These are phyloP conservation scores for Drosophila antonietae DNA, from an alignment of 2,888 invertebrate species.

Conservation along the genomic window DNA sequence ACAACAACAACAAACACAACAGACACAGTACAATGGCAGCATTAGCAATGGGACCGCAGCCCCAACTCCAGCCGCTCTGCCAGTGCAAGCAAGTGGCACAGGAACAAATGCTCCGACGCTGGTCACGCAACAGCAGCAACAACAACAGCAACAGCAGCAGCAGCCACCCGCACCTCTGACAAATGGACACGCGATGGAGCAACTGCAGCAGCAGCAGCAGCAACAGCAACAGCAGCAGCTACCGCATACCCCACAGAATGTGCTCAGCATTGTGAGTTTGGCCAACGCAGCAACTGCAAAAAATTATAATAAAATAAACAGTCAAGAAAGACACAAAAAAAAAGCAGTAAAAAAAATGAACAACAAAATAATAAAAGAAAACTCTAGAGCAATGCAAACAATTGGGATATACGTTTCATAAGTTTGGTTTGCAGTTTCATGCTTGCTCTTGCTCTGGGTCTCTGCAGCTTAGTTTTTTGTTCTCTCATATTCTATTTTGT, in stretches of 20 bases:
- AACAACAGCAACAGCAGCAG: constrained; percentile 42
- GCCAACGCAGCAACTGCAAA: constrained; percentile 51
- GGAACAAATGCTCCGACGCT: constrained; percentile 62
- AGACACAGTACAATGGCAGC: constrained; percentile 67
- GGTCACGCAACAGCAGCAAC: constrained; percentile 61
- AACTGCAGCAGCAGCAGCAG: constrained; percentile 67
- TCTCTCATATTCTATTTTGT: background rate
- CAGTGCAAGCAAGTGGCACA: constrained; percentile 36
- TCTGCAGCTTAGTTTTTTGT: constrained; percentile 15
- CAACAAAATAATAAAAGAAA: constrained; percentile 18
- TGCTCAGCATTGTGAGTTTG: constrained; percentile 84
- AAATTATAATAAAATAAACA: constrained; percentile 77
- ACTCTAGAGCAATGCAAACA: constrained; percentile 59
- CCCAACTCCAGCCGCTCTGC: constrained; percentile 11
- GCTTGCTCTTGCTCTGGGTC: constrained; percentile 23
- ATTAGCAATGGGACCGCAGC: constrained; percentile 54
- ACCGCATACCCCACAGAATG: constrained; percentile 72
- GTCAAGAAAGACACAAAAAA: constrained; percentile 17
- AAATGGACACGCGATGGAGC: constrained; percentile 77
- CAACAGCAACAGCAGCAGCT: constrained; percentile 64
- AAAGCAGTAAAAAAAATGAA: constrained; percentile 3
- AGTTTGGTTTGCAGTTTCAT: constrained; percentile 53
- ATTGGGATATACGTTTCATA: constrained; percentile 75
- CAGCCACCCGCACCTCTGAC: constrained; percentile 69
- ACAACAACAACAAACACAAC: constrained; percentile 62